phyloP scores from a whole-genome alignment of 2,797 vertebrate genomes.

The Hipposideros larvatus region DNA sequence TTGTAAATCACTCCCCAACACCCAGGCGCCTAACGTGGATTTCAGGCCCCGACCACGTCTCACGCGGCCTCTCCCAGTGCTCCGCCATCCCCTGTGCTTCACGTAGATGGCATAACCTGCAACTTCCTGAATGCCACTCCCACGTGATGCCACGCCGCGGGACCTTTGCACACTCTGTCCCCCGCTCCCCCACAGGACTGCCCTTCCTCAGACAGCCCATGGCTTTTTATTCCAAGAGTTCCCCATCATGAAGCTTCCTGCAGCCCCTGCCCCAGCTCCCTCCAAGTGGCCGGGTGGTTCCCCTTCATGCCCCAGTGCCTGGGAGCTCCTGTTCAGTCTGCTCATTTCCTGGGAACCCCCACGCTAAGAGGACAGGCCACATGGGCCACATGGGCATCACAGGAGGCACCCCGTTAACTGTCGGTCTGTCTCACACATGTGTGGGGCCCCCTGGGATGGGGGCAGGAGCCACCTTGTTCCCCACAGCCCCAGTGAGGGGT shows the following conservation, averaged over 20 bases:
- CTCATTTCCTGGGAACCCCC: neutral
- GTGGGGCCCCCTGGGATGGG: neutral
- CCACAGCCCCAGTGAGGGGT: neutral
- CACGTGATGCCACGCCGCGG: rapidly evolving
- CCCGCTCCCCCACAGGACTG: too few relatives aligned
- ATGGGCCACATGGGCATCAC: rapidly evolving
- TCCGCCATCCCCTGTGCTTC: rapidly evolving
- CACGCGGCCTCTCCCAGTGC: neutral
- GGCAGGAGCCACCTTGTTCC: neutral
- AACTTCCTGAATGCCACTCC: neutral
- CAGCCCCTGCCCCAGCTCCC: neutral
- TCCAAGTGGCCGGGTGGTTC: neutral
- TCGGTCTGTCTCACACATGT: too few relatives aligned
- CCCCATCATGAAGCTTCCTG: rapidly evolving
- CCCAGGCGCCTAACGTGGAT: rapidly evolving
- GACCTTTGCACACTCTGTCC: neutral
- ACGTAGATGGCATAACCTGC: rapidly evolving
- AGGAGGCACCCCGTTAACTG: neutral
- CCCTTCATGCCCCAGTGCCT: neutral
- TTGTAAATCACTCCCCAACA: rapidly evolving
- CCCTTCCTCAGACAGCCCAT: rapidly evolving
- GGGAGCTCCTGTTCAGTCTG: neutral
- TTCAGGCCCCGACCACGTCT: too few relatives aligned
- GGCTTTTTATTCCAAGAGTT: too few relatives aligned
- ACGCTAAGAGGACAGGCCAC: neutral